phyloP scores from a whole-genome alignment of 1,140 invertebrate genomes.

The Archivesica marissinica region DNA sequence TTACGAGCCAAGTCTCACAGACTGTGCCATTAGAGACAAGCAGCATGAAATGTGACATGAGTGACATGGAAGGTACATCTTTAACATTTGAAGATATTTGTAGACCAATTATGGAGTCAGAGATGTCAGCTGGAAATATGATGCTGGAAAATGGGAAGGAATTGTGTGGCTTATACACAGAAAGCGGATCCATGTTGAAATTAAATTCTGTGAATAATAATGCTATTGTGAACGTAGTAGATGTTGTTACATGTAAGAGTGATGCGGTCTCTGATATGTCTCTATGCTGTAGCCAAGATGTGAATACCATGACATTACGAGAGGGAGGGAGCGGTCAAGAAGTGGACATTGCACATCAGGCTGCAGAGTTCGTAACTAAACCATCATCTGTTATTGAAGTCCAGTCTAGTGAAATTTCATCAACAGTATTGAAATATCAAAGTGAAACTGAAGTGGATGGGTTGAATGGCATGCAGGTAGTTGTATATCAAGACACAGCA shows the following conservation, averaged over 20 bases:
- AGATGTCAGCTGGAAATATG: neutral
- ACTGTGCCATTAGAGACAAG: neutral
- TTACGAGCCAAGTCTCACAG: neutral
- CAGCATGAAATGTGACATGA: neutral
- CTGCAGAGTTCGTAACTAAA: too few species aligned
- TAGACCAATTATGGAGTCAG: constrained; percentile 39
- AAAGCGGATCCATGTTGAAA: neutral
- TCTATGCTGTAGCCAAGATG: too few species aligned
- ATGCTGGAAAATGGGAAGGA: neutral
- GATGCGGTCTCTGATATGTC: neutral
- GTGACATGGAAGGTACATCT: neutral
- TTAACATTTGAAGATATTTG: constrained; percentile 46
- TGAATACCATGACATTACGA: too few species aligned
- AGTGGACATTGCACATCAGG: too few species aligned
- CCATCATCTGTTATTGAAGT: neutral
- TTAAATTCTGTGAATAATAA: neutral
- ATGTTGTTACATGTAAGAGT: neutral
- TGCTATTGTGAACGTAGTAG: constrained; percentile 2
- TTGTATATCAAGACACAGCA: neutral
- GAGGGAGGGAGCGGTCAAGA: too few species aligned
- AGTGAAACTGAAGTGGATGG: neutral
- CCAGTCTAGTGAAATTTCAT: neutral
- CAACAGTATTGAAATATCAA: neutral
- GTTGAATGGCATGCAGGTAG: neutral
- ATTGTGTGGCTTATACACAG: neutral